phyloP scores from a whole-genome alignment of 2,888 invertebrate genomes.

The Coelopa pilipes region DNA sequence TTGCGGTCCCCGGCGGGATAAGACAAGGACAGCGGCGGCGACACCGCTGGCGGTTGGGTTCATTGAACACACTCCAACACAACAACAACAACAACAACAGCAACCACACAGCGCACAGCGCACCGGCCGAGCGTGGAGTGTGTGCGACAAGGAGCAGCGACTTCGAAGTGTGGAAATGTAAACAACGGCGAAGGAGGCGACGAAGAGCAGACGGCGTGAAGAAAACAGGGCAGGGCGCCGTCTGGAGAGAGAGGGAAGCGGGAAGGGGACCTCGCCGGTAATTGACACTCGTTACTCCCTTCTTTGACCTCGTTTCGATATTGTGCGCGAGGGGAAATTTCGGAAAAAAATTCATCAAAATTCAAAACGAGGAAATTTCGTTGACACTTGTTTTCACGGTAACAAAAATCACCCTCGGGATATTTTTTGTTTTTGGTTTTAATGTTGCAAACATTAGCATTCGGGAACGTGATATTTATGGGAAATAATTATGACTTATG shows the following conservation, averaged over 20 bases:
- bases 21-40: neutral
- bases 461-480: too few species aligned
- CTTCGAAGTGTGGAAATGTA: constrained; percentile 13
- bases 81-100: neutral
- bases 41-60: constrained; percentile 18
- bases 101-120: neutral
- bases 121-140: neutral
- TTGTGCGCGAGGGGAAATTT: constrained; percentile 1
- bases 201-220: neutral
- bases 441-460: too few species aligned
- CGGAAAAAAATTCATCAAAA: neutral
- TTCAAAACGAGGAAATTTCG: too few species aligned
- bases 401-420: too few species aligned
- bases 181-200: neutral
- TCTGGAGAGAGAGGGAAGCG: neutral
- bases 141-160: neutral
- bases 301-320: constrained; percentile 26
- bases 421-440: too few species aligned
- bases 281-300: constrained; percentile 20
- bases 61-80: constrained; percentile 27
- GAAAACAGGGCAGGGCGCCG: neutral
- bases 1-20: neutral
- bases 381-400: too few species aligned
- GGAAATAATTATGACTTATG: too few species aligned
- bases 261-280: neutral